Evolutionary conservation across 2,797 vertebrate species (phyloP).

Genomic region (Siniperca scherzeri): DNA sequence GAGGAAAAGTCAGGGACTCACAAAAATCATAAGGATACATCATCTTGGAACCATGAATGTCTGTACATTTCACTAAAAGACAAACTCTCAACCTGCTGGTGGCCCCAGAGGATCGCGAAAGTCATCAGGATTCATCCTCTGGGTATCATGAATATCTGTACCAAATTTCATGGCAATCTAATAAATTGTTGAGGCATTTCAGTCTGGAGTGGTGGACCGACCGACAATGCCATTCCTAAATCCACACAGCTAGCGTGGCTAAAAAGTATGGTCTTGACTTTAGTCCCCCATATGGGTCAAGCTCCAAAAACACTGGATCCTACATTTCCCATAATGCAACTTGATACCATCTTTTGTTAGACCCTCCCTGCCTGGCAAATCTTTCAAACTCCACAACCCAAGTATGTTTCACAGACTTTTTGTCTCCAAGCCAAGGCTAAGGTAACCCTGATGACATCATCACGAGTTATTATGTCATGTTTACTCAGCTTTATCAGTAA

Average conservation of each 20-base stretch:
- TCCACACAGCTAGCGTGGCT: no score
- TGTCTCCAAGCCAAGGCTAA: not conserved
- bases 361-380: not conserved
- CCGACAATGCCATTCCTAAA: no score
- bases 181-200: not conserved
- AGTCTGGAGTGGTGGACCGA: not conserved
- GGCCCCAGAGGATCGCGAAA: not conserved
- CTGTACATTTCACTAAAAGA: not conserved
- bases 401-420: not conserved
- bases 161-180: not conserved
- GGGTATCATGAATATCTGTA: not conserved
- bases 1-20: not conserved
- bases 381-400: not conserved
- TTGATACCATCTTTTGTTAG: not conserved
- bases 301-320: not conserved
- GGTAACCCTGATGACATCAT: not conserved
- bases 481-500: not conserved
- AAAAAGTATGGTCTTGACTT: not conserved
- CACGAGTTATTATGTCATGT: not conserved
- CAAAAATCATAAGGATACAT: not conserved
- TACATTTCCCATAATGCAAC: not conserved
- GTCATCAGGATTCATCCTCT: not conserved
- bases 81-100: no score
- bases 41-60: not conserved
- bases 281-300: not conserved